Conservation (phyloP, 2,797 vertebrate species). For the Labeo calbasu region DNA sequence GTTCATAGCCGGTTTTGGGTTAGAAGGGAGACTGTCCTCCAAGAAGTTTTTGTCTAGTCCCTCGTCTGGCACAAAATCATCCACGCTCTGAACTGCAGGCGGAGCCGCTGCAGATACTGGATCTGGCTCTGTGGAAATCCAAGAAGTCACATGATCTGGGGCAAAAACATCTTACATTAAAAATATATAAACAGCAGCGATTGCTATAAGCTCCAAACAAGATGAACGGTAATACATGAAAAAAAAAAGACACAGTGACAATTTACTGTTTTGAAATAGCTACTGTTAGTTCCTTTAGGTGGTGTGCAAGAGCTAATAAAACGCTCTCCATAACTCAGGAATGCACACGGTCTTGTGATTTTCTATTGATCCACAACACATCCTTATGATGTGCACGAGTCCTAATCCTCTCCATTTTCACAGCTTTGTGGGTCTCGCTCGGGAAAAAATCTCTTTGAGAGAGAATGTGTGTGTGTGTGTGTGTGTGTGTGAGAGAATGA, state of each 20-base stretch:
- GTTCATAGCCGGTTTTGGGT: constrained; percentile 69
- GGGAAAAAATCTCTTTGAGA: neutral
- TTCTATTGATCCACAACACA: constrained; percentile 31
- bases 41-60: constrained; percentile 91
- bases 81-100: constrained; percentile 81
- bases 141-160: constrained; percentile 41
- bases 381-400: constrained; percentile 58
- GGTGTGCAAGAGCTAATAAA: constrained; percentile 16
- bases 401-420: constrained; percentile 49
- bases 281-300: neutral
- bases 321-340: constrained; percentile 15
- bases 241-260: neutral
- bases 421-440: constrained; percentile 16
- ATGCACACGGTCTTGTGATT: constrained; percentile 54
- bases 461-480: neutral
- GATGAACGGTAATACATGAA: neutral
- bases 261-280: neutral
- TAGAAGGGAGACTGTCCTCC: constrained; percentile 78
- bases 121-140: constrained; percentile 61
- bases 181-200: neutral
- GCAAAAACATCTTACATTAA: constrained; percentile 25
- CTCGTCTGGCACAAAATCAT: constrained; percentile 94
- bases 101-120: constrained; percentile 66
- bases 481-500: neutral
- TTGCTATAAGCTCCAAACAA: neutral